Base-by-base conservation (phyloP, 2,113 vertebrate species). In the Channa maculata region DNA sequence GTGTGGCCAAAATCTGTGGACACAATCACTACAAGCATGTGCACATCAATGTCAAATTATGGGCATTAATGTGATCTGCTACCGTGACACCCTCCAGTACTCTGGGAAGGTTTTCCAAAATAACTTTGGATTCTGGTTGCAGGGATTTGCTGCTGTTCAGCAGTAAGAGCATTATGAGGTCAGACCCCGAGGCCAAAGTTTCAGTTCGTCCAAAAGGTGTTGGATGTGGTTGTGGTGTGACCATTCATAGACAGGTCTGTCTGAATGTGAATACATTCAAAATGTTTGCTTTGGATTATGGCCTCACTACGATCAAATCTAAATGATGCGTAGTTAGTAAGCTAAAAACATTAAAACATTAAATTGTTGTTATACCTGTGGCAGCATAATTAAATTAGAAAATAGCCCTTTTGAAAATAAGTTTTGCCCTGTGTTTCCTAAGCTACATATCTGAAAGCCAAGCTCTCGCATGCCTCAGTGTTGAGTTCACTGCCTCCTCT, bases 401-500 rank as follows among this genome's bases (percentile, higher is more conserved):
- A 24, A 24, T 24, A 24, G 24, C 24, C 24, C 24, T 24, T 24
- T 24, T 1, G 24, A 24, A 24, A 10, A 67, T 34, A 33, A 9
- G 44, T n/a, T 41, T 45, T 5, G n/a, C 53, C 14, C n/a, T 44
- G 39, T 72, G 46, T 68, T 48, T 5, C 15, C 60, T 49, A 4
- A 24, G 34, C 78, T 76, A 38, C 12, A 45, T 39, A 63, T 62
- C 71, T 55, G 44, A 37, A 34, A 77, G 52, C 58, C 6, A 0
- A 59, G 48, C 65, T 50, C 71, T 46, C 11, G 8, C 54, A 48
- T 45, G 75, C 57, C 51, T 64, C 2, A 33, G 46, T 11, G 11
- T 45, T 5, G 52, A 64, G 58, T 48, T 43, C 44, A 54, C 45
- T 24, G 39, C 49, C 69, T 67, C 60, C 66, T 75, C 53, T 57